Conservation (phyloP, 2,888 invertebrate species). For the Platycheirus rosarum region DNA sequence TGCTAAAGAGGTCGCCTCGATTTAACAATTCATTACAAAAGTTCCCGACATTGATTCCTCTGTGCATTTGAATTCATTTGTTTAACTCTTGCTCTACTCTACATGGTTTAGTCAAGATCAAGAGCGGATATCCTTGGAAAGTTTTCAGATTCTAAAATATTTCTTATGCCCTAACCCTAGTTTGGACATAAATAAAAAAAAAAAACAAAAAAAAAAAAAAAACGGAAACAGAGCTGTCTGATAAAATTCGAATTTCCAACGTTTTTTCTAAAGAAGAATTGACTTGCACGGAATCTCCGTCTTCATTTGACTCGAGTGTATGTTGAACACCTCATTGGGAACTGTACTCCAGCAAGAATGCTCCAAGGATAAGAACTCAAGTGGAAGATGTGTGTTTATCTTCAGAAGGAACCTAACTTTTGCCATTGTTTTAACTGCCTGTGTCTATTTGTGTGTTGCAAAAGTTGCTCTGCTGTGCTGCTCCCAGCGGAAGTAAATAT, state of each 20-base stretch:
- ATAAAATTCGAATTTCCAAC: conserved; percentile 65
- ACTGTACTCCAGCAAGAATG: conserved; percentile 36
- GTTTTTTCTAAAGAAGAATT: conserved; percentile 60
- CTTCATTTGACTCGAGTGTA: conserved; percentile 56
- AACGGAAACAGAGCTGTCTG: conserved; percentile 47
- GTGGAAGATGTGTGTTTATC: conserved; percentile 70
- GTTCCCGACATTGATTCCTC: too few relatives aligned
- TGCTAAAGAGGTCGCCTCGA: too few relatives aligned
- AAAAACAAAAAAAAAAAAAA: too few relatives aligned
- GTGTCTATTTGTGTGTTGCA: conserved; percentile 12
- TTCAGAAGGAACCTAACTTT: conserved; percentile 66
- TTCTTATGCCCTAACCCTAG: conserved; percentile 1
- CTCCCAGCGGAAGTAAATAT: conserved; percentile 50
- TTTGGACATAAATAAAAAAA: conserved; percentile 8
- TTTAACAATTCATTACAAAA: too few relatives aligned
- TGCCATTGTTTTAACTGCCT: conserved; percentile 61
- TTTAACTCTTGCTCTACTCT: too few relatives aligned
- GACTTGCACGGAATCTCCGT: conserved; percentile 53
- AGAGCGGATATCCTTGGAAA: conserved; percentile 10
- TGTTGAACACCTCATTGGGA: conserved; percentile 38
- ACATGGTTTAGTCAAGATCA: conserved; percentile 6
- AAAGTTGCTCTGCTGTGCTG: conserved; percentile 33
- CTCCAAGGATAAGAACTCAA: conserved; percentile 67
- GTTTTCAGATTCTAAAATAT: not conserved
- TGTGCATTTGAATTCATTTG: too few relatives aligned